Evolutionary conservation across 2,797 vertebrate species (phyloP).

Genomic region (Amblyopsis hoosieri): DNA sequence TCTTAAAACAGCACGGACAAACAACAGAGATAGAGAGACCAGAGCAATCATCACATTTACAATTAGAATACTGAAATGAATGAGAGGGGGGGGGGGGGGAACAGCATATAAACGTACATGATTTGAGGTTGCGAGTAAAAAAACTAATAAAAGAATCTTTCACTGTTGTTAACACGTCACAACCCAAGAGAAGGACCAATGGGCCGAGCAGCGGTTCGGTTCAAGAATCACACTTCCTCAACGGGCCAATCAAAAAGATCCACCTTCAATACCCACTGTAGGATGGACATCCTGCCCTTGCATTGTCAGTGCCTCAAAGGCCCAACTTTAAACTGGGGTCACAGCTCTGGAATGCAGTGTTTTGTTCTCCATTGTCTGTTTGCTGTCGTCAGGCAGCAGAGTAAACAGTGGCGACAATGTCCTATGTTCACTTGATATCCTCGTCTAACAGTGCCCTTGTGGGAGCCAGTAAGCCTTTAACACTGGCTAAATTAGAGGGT

Average conservation of each 20-base stretch:
- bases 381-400: slow-evolving; percentile 25
- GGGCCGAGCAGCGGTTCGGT: slow-evolving; percentile 12
- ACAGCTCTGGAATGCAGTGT: slow-evolving; percentile 33
- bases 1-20: slow-evolving; percentile 20
- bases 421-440: slow-evolving; percentile 19
- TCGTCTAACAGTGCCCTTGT: slow-evolving; percentile 13
- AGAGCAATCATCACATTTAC: slow-evolving; percentile 20
- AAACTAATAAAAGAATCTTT: background rate
- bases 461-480: slow-evolving; percentile 4
- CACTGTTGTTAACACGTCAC: slow-evolving; percentile 14
- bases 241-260: slow-evolving; percentile 36
- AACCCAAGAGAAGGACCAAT: slow-evolving; percentile 11
- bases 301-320: slow-evolving; percentile 33
- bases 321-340: slow-evolving; percentile 25
- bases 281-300: slow-evolving; percentile 49
- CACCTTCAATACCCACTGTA: slow-evolving; percentile 34
- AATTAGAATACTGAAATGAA: slow-evolving; percentile 10
- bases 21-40: slow-evolving; percentile 10
- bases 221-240: slow-evolving; percentile 38
- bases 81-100: background rate
- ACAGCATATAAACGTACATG: slow-evolving; percentile 9
- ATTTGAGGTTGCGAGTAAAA: slow-evolving; percentile 1
- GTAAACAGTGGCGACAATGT: slow-evolving; percentile 50
- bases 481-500: background rate
- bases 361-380: slow-evolving; percentile 42